Evolutionary conservation across 2,797 vertebrate genomes (phyloP).

Genomic region (Poeciliopsis gracilis): DNA sequence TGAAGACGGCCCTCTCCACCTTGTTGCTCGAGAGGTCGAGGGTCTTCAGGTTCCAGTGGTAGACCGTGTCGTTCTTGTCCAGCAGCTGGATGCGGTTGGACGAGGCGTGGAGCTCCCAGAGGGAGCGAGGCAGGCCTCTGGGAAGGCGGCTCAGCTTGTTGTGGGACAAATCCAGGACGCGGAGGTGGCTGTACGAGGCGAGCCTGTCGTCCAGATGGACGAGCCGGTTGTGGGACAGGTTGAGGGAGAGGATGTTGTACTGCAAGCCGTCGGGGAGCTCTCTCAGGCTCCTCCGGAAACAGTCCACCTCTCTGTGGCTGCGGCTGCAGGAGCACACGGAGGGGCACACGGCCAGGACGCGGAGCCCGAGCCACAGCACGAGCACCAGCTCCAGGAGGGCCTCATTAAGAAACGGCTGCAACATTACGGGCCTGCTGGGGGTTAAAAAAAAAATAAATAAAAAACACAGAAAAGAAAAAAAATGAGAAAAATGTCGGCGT

Average conservation of each 20-base stretch:
- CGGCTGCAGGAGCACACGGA: slow-evolving; percentile 86
- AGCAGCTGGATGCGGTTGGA: slow-evolving; percentile 89
- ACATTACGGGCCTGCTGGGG: slow-evolving; percentile 61
- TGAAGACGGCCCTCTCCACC: slow-evolving; percentile 92
- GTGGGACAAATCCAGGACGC: slow-evolving; percentile 90
- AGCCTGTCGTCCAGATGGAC: slow-evolving; percentile 87
- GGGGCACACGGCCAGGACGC: slow-evolving; percentile 85
- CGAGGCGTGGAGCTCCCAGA: slow-evolving; percentile 90
- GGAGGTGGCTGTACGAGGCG: slow-evolving; percentile 87
- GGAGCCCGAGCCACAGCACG: slow-evolving; percentile 67
- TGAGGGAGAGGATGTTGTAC: slow-evolving; percentile 90
- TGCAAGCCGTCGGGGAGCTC: slow-evolving; percentile 88
- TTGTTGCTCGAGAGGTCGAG: slow-evolving; percentile 91
- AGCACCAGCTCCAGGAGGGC: slow-evolving; percentile 79
- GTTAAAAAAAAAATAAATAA: slow-evolving; percentile 43
- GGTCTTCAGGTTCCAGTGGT: slow-evolving; percentile 93
- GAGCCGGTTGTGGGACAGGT: slow-evolving; percentile 92
- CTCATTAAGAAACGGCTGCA: slow-evolving; percentile 50
- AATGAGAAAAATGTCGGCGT: slow-evolving; percentile 40
- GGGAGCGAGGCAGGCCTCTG: slow-evolving; percentile 87
- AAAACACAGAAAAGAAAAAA: slow-evolving; percentile 37
- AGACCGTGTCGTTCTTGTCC: slow-evolving; percentile 93
- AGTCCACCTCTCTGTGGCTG: slow-evolving; percentile 92
- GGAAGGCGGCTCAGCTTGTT: slow-evolving; percentile 89
- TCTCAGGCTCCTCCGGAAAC: slow-evolving; percentile 88